Evolutionary conservation across 1,140 invertebrate genomes (phyloP).

Genomic region (Galleria mellonella): DNA sequence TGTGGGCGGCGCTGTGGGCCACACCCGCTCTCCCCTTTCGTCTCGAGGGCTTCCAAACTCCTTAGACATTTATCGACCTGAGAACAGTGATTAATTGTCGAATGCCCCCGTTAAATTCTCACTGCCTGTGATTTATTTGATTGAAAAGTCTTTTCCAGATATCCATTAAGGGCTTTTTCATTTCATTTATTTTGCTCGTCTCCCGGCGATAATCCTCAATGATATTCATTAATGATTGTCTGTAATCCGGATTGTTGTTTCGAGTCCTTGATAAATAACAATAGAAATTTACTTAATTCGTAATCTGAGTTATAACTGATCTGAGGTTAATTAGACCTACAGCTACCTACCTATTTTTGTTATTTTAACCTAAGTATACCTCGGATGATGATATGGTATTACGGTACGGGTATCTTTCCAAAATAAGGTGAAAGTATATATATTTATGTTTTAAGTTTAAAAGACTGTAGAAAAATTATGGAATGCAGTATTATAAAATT

Average conservation of each 20-base stretch:
- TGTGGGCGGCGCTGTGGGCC: constrained; percentile 58
- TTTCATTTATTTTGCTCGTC: constrained; percentile 15
- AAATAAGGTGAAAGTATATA: no score
- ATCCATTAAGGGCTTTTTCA: constrained; percentile 31
- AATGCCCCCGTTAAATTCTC: constrained; percentile 39
- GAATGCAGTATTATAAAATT: no score
- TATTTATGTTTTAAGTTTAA: no score
- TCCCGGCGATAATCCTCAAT: constrained; percentile 8
- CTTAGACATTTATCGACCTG: constrained; percentile 57
- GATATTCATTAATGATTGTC: constrained; percentile 19
- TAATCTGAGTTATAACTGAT: no score
- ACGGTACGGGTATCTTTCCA: no score
- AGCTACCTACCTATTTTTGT: no score
- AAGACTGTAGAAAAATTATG: no score
- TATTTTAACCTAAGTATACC: no score
- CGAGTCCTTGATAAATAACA: no score
- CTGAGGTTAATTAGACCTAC: no score
- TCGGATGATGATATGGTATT: no score
- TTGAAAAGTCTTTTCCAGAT: constrained; percentile 43
- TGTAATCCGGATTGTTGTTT: not conserved
- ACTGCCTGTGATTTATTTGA: constrained; percentile 52
- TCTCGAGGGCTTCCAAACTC: constrained; percentile 46
- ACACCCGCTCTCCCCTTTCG: constrained; percentile 55
- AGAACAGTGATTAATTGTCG: constrained; percentile 66
- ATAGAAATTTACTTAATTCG: no score